Percentiles rank a stretch among this genome's conserved stretches.
phyloP scores from a whole-genome alignment of 2,113 vertebrate genomes.

The Pomatorhinus ruficollis region DNA sequence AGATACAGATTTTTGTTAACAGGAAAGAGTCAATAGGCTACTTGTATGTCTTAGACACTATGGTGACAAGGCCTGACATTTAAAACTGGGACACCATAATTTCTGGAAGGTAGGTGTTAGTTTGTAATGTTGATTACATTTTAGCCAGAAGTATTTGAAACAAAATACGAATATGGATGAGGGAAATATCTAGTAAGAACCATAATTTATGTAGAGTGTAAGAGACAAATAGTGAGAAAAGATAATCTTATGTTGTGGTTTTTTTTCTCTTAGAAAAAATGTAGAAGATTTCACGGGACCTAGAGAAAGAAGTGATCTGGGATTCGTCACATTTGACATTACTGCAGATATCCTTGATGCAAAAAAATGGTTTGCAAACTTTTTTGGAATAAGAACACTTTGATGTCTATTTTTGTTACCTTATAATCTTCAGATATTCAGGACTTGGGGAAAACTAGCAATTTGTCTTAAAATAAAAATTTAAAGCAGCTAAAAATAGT shows the following conservation, averaged over 20 bases:
- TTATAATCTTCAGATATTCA: neutral
- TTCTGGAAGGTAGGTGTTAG: neutral
- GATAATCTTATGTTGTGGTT: neutral
- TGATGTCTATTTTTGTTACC: neutral
- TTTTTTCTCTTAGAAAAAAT: slow-evolving; percentile 86
- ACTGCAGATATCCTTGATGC: slow-evolving; percentile 94
- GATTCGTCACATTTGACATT: slow-evolving; percentile 94
- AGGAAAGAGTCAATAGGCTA: neutral
- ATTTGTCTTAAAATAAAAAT: neutral
- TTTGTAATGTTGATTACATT: neutral
- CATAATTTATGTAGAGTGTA: neutral
- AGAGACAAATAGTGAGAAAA: neutral
- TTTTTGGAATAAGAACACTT: neutral
- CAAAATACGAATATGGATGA: neutral
- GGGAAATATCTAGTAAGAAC: neutral
- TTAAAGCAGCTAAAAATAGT: neutral
- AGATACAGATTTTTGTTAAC: neutral
- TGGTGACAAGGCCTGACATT: neutral
- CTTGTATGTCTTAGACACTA: neutral
- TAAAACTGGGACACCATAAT: neutral
- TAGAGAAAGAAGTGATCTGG: slow-evolving; percentile 94
- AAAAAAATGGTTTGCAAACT: neutral
- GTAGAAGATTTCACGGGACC: slow-evolving; percentile 98
- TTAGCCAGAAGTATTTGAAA: neutral
- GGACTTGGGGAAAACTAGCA: neutral